A percentile compares a stretch with the other conserved stretches of the same genome.
phyloP scores from a whole-genome alignment of 2,797 vertebrate genomes.

The Lithobates pipiens region DNA sequence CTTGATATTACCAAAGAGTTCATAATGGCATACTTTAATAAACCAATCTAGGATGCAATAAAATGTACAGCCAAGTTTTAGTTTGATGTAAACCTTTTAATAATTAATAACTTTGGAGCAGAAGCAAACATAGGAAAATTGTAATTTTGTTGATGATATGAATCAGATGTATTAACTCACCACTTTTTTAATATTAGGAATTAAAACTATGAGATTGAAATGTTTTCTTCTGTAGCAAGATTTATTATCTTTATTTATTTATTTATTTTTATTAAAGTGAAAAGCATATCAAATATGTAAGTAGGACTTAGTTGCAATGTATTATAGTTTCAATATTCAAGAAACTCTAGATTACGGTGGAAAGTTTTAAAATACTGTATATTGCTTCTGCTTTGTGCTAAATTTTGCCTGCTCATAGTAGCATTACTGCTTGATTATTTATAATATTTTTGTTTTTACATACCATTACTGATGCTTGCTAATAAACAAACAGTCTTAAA shows the following conservation, averaged over 20 bases:
- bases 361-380: no score
- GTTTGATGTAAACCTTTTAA: conserved; percentile 34
- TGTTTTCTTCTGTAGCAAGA: conserved; percentile 13
- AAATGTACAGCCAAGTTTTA: conserved; percentile 34
- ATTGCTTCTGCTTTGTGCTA: no score
- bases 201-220: conserved; percentile 37
- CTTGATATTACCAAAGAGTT: conserved; percentile 23
- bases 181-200: conserved; percentile 46
- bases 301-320: no score
- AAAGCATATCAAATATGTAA: no score
- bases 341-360: no score
- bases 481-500: no score
- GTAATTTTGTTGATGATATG: conserved; percentile 36
- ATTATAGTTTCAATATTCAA: no score
- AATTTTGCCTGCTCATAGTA: no score
- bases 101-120: conserved; percentile 47
- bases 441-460: no score
- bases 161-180: conserved; percentile 24
- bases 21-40: conserved; percentile 37
- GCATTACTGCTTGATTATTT: no score
- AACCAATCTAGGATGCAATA: conserved; percentile 49
- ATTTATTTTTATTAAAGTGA: no score
- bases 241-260: neutral
- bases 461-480: no score
- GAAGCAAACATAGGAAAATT: conserved; percentile 36